Evolutionary conservation across 2,797 vertebrate genomes (phyloP), one percentile per base, ranked within the genome.

Genomic region (Gouania willdenowi): DNA sequence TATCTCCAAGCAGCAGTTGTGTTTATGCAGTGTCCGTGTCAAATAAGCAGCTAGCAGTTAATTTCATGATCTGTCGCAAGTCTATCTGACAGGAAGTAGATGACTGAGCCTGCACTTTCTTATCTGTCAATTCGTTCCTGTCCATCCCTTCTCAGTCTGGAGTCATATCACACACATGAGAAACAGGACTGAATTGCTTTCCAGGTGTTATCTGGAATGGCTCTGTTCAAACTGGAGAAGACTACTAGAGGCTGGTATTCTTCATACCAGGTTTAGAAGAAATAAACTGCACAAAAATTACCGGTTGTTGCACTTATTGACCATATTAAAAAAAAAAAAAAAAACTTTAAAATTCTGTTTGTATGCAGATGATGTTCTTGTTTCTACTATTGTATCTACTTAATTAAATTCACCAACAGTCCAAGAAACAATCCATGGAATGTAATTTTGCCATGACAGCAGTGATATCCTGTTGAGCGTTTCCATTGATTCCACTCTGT

Each of bases 21-120:
- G 79, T 83, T 85, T 87, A 79, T 65, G 67, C 66, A 72, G 27
- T 45, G 68, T 37, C 59, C 71, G 67, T 72, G 81, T 85, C 70
- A 74, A 71, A 79, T 64, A 65, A 53, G 36, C 34, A 68, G 61
- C 44, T 61, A 60, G 53, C 68, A 73, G 76, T 85, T 82, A 62
- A 83, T 83, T 84, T 75, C 54, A 69, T 71, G 73, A 84, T 82
- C 81, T 77, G 82, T 83, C 87, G 84, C 71, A 73, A 31, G 44
- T 75, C 58, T 64, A 45, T 49, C 49, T 62, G 30, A 51, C 2
- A 62, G 57, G 25, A 59, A 49, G 55, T 53, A 39, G 54, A 41
- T 6, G 26, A 34, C 67, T 42, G 48, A 56, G 47, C 60, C 62
- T 51, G 57, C 56, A 60, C 61, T 59, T 73, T 55, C 75, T 86